These are phyloP conservation scores for Phainopepla nitens DNA, from an alignment of 2,113 vertebrate species.

Conservation along the genomic window DNA sequence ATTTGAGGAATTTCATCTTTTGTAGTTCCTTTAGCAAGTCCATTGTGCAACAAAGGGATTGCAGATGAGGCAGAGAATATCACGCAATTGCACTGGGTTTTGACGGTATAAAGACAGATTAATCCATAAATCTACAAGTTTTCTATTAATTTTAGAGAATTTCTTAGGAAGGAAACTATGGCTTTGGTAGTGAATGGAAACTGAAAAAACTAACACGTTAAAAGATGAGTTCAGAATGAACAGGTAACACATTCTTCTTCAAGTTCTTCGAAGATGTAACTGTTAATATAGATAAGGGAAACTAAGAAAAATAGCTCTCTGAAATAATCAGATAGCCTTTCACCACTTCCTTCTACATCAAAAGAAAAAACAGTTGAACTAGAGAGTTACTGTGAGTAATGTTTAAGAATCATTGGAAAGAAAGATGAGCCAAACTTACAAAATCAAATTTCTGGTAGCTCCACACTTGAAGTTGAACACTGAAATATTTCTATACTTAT, in stretches of 20 bases:
- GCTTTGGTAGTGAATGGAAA: neutral
- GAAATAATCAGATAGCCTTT: neutral
- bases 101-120: neutral
- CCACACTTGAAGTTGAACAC: neutral
- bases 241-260: neutral
- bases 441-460: neutral
- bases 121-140: neutral
- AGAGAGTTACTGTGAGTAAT: neutral
- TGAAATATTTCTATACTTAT: neutral
- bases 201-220: neutral
- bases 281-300: neutral
- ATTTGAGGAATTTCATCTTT: neutral
- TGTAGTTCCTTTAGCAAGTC: neutral
- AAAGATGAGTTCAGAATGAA: neutral
- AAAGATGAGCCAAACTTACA: neutral
- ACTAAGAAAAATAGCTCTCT: neutral
- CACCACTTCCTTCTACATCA: neutral
- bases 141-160: neutral
- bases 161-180: neutral
- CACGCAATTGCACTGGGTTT: neutral
- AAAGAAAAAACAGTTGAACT: neutral
- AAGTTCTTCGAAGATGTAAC: neutral
- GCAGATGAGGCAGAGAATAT: neutral
- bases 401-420: neutral
- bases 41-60: neutral